Percentiles rank a stretch among this genome's conserved stretches.
phyloP scores from a whole-genome alignment of 2,797 vertebrate species.

The Phataginus tricuspis region DNA sequence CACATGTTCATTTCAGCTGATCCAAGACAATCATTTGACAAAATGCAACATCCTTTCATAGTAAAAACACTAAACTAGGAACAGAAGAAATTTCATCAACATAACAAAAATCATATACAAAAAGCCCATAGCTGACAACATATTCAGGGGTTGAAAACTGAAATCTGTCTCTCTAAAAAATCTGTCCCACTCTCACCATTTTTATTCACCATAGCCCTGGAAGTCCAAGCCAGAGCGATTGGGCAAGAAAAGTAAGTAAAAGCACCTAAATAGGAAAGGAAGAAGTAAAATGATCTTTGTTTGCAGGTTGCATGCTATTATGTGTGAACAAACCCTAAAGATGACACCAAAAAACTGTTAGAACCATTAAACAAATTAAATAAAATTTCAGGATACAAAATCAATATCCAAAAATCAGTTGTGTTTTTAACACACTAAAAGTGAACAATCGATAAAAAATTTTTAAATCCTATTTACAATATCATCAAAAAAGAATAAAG shows the following conservation, averaged over 20 bases:
- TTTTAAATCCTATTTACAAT: background rate
- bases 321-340: background rate
- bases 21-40: background rate
- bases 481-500: background rate
- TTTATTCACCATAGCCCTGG: too few species aligned
- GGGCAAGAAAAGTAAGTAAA: background rate
- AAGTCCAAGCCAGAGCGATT: background rate
- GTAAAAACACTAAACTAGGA: background rate
- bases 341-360: background rate
- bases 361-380: background rate
- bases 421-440: background rate
- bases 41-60: background rate
- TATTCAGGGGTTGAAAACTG: background rate
- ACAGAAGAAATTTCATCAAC: background rate
- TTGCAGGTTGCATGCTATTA: background rate
- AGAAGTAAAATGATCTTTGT: background rate
- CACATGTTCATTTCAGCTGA: background rate
- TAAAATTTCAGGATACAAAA: background rate
- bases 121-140: background rate
- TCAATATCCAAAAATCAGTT: background rate
- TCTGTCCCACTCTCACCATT: background rate
- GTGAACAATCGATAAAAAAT: background rate
- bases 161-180: background rate
- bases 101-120: background rate
- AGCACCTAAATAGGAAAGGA: background rate